These are phyloP conservation scores for Hoplias malabaricus DNA, from an alignment of 2,113 vertebrate species.

Conservation along the genomic window DNA sequence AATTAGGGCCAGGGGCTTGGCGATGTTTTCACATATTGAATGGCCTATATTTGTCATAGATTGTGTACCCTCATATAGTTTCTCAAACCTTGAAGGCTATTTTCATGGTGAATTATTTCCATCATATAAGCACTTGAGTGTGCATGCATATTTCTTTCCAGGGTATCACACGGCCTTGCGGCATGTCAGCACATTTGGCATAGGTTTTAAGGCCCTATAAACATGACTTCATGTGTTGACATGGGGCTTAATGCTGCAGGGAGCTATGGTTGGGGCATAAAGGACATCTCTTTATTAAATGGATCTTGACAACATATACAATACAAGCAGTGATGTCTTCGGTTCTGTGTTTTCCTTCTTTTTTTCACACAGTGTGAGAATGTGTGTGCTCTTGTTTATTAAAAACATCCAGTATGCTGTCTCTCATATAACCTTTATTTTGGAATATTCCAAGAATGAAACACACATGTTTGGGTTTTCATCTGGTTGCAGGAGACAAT, in stretches of 20 bases:
- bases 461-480: not conserved
- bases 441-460: not conserved
- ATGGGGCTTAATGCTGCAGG: not conserved
- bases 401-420: too few relatives aligned
- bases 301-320: not conserved
- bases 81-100: conserved; percentile 9
- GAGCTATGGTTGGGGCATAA: not conserved
- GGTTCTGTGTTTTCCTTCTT: not conserved
- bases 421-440: not conserved
- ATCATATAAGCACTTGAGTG: not conserved
- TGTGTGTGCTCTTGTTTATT: too few relatives aligned
- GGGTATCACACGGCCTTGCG: not conserved
- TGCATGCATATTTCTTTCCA: conserved; percentile 7
- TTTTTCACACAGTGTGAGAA: not conserved
- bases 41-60: not conserved
- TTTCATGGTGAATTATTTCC: conserved; percentile 20
- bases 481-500: not conserved
- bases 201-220: not conserved
- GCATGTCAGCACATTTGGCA: not conserved
- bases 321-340: not conserved
- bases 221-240: not conserved
- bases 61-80: not conserved
- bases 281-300: not conserved
- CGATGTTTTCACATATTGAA: not conserved
- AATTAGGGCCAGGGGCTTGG: conserved; percentile 27